These are phyloP conservation scores for Bombyx mandarina DNA, from an alignment of 1,140 invertebrate genomes.

Conservation along the genomic window DNA sequence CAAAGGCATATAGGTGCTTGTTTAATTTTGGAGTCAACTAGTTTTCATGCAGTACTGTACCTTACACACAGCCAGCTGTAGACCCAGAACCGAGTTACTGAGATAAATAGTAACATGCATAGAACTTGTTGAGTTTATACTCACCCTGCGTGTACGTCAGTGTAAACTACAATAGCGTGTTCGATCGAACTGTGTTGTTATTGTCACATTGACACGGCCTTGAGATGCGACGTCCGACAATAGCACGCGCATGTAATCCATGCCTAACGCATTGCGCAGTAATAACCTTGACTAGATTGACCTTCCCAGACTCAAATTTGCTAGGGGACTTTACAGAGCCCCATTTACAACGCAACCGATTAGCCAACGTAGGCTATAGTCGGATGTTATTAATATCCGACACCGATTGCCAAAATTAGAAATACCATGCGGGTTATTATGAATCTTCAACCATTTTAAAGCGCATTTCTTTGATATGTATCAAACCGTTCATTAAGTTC, in stretches of 20 bases:
- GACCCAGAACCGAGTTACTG: conserved; percentile 49
- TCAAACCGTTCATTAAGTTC: no score
- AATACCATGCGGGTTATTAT: no score
- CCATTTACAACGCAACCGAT: no score
- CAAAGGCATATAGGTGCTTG: conserved; percentile 29
- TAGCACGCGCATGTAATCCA: conserved; percentile 7
- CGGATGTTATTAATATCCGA: no score
- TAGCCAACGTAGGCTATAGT: no score
- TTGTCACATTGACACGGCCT: conserved; percentile 44
- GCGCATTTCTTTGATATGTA: no score
- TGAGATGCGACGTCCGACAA: conserved; percentile 28
- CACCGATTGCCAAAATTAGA: no score
- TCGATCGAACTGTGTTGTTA: conserved; percentile 28
- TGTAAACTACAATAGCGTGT: conserved; percentile 33
- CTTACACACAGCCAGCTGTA: conserved; percentile 34
- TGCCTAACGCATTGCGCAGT: no score
- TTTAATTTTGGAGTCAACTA: conserved; percentile 64
- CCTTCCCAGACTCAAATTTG: no score
- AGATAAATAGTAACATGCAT: conserved; percentile 33
- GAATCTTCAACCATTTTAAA: no score
- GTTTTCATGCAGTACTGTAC: conserved; percentile 49
- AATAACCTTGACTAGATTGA: no score
- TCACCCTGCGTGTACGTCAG: conserved; percentile 45
- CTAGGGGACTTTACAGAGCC: no score
- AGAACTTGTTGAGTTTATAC: conserved; percentile 28